Percentiles rank a stretch among this genome's conserved stretches.
phyloP scores from a whole-genome alignment of 2,113 vertebrate species.

The Apaloderma vittatum region DNA sequence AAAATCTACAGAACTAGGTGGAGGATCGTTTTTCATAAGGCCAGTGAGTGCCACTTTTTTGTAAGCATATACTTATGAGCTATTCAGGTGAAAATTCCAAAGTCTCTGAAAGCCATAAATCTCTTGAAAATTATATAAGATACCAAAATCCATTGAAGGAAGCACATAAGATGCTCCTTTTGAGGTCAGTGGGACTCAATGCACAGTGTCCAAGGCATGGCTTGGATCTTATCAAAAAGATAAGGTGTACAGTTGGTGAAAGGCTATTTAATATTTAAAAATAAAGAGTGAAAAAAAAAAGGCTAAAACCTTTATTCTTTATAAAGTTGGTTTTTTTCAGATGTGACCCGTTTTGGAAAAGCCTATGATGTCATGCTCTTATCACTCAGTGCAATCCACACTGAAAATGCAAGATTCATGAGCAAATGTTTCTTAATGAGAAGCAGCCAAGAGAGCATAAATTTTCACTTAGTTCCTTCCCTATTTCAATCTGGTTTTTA shows the following conservation, averaged over 20 bases:
- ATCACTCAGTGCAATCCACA: not conserved
- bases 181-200: not conserved
- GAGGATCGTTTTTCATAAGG: not conserved
- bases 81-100: not conserved
- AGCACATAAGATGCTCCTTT: not conserved
- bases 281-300: not conserved
- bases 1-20: not conserved
- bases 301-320: not conserved
- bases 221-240: not conserved
- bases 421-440: slow-evolving; percentile 1
- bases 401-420: slow-evolving; percentile 16
- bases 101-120: not conserved
- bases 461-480: slow-evolving; percentile 38
- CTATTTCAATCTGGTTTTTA: not conserved
- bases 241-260: not conserved
- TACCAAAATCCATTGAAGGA: not conserved
- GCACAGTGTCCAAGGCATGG: not conserved
- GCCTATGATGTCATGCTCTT: not conserved
- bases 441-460: slow-evolving; percentile 21
- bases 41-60: not conserved
- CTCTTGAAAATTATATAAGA: not conserved
- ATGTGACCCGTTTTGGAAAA: not conserved
- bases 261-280: not conserved
- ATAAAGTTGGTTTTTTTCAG: not conserved
- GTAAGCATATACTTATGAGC: not conserved